Percentiles rank a stretch among this genome's conserved stretches.
phyloP scores from a whole-genome alignment of 2,888 invertebrate species.

The Petrolisthes cinctipes region DNA sequence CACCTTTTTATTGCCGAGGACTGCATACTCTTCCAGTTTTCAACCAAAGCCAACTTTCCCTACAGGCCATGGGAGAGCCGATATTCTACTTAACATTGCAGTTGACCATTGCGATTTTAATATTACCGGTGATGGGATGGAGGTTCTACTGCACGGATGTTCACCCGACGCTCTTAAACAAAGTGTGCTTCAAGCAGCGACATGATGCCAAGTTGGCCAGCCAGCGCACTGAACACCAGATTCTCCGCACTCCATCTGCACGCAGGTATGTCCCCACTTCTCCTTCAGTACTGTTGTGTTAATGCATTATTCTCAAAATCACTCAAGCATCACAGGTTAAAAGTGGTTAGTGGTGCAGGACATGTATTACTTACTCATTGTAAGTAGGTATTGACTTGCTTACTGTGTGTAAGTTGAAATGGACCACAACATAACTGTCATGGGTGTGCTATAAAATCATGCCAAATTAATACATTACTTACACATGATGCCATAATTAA shows the following conservation, averaged over 20 bases:
- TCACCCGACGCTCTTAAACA: constrained; percentile 90
- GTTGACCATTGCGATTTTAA: constrained; percentile 80
- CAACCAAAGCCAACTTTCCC: too few relatives aligned
- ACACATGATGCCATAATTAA: background rate
- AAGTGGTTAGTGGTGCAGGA: background rate
- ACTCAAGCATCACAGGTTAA: background rate
- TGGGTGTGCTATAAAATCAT: too few relatives aligned
- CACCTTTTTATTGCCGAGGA: too few relatives aligned
- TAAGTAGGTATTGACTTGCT: too few relatives aligned
- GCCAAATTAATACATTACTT: too few relatives aligned
- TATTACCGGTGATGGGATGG: constrained; percentile 93
- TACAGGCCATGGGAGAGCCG: constrained; percentile 63
- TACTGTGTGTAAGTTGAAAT: too few relatives aligned
- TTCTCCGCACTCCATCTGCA: constrained; percentile 60
- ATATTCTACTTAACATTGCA: constrained; percentile 71
- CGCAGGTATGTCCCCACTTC: constrained; percentile 42
- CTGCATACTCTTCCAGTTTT: too few relatives aligned
- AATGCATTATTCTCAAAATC: too few relatives aligned
- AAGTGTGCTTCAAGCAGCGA: constrained; percentile 73
- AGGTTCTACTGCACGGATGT: constrained; percentile 94
- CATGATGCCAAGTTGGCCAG: constrained; percentile 63
- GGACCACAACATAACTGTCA: too few relatives aligned
- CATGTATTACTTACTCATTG: too few relatives aligned
- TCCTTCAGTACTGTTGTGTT: background rate
- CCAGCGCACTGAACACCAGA: constrained; percentile 52